Evolutionary conservation across 1,140 invertebrate genomes (phyloP).

Genomic region (Achatina immaculata): DNA sequence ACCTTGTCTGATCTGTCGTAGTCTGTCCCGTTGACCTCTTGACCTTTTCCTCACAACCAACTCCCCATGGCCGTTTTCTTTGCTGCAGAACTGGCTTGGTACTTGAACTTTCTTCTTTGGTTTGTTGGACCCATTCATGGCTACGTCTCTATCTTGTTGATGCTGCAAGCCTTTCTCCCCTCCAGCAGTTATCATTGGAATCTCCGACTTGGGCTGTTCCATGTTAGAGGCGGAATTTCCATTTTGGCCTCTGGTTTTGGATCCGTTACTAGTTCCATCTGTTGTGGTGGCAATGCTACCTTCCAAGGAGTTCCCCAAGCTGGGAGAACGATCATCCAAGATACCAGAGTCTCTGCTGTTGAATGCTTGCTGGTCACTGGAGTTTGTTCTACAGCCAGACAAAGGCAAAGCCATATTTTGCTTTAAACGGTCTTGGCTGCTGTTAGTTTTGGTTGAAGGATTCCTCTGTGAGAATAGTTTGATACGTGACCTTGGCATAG

Average conservation of each 20-base stretch:
- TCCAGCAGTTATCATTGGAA: neutral
- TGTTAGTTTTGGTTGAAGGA: neutral
- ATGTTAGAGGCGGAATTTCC: neutral
- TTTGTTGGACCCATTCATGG: neutral
- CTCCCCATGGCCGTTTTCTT: constrained; percentile 38
- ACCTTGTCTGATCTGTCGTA: constrained; percentile 49
- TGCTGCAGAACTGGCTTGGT: constrained; percentile 15
- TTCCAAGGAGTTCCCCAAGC: constrained; percentile 28
- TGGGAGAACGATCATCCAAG: constrained; percentile 30
- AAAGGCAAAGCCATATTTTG: neutral
- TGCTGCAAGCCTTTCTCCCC: neutral
- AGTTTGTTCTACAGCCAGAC: neutral
- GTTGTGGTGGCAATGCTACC: constrained; percentile 16
- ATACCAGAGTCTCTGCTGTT: constrained; percentile 34
- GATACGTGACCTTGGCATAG: constrained; percentile 9
- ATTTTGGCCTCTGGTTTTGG: neutral
- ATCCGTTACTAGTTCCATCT: constrained; percentile 19
- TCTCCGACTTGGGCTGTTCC: neutral
- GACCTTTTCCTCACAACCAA: constrained; percentile 45
- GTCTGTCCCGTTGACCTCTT: constrained; percentile 44
- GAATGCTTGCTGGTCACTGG: neutral
- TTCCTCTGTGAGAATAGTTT: neutral
- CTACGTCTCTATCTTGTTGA: neutral
- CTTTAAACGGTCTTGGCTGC: neutral
- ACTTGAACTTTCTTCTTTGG: neutral